These are phyloP conservation scores for Psittacula cyanocephala DNA, from an alignment of 2,113 vertebrate species.

Conservation along the genomic window DNA sequence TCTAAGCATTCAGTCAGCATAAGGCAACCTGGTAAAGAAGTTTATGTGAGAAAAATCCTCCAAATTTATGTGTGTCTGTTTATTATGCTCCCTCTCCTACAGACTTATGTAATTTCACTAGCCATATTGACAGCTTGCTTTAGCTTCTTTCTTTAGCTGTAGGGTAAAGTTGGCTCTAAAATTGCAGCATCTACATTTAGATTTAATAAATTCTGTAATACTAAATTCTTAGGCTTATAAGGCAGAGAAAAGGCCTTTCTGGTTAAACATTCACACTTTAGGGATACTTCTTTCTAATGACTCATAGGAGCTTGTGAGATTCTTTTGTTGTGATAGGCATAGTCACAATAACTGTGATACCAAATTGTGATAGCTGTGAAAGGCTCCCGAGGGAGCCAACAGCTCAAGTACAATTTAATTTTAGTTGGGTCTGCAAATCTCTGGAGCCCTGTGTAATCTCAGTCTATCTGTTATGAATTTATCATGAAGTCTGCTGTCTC, in stretches of 20 bases:
- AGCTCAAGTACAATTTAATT: not conserved
- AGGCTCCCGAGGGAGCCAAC: not conserved
- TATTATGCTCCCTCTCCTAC: not conserved
- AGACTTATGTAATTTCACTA: not conserved
- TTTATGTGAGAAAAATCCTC: not conserved
- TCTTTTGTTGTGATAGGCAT: not conserved
- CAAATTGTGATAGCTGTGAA: not conserved
- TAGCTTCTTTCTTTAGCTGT: not conserved
- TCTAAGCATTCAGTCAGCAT: not conserved
- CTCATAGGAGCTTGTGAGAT: not conserved
- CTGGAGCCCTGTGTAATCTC: not conserved
- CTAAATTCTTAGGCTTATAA: not conserved
- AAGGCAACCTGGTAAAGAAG: not conserved
- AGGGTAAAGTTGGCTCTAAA: not conserved
- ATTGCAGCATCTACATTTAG: rapidly evolving
- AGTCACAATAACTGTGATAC: not conserved
- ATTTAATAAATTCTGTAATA: not conserved
- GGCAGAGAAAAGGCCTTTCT: not conserved
- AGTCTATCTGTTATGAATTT: not conserved
- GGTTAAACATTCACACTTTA: not conserved
- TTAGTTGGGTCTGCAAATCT: not conserved
- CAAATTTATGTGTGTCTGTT: not conserved
- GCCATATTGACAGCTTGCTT: not conserved
- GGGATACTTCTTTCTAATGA: not conserved
- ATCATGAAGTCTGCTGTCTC: not conserved